These are phyloP conservation scores for Scalopus aquaticus DNA, from an alignment of 2,113 vertebrate species.

Conservation along the genomic window DNA sequence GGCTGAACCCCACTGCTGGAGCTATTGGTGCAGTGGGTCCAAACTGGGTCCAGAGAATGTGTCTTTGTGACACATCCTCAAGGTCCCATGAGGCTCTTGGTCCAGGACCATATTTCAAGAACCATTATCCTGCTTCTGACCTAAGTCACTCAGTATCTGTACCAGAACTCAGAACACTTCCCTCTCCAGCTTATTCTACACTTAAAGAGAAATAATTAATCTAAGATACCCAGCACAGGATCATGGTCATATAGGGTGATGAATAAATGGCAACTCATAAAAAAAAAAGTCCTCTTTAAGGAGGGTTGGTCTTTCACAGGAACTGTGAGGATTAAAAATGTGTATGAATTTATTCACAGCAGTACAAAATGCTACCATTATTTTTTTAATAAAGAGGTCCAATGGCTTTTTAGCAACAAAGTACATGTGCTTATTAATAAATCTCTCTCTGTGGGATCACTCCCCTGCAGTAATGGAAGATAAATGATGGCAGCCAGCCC, in stretches of 20 bases:
- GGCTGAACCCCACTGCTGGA: background rate
- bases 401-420: conserved; percentile 42
- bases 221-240: background rate
- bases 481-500: background rate
- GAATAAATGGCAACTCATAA: conserved; percentile 11
- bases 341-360: conserved; percentile 50
- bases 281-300: background rate
- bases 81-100: too few relatives aligned
- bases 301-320: conserved; percentile 17
- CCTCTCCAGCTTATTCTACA: background rate
- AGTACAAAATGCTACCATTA: conserved; percentile 54
- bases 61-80: too few relatives aligned
- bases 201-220: background rate
- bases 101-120: background rate
- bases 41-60: background rate
- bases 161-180: background rate
- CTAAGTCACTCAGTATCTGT: background rate
- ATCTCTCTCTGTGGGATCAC: conserved; percentile 49
- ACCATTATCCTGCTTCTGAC: background rate
- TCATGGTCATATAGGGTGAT: background rate
- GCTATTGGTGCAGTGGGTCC: background rate
- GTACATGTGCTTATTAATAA: conserved; percentile 45
- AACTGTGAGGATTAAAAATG: conserved; percentile 57
- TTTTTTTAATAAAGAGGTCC: conserved; percentile 51
- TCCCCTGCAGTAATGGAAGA: conserved; percentile 43